phyloP scores from a whole-genome alignment of 2,113 vertebrate genomes.

The Corythaixoides concolor region DNA sequence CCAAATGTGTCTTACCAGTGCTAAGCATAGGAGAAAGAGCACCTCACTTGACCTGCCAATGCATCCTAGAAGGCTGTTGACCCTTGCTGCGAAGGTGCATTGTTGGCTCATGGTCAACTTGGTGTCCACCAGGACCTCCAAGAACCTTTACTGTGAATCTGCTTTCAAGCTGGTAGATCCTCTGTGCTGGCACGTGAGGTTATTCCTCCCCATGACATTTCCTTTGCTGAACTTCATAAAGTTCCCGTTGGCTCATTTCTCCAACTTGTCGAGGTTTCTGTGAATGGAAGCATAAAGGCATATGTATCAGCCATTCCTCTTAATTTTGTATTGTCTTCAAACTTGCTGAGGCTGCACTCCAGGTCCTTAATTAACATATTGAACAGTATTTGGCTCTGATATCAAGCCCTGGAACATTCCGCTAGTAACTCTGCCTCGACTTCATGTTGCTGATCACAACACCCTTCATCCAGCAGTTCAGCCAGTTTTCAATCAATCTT shows the following conservation, averaged over 20 bases:
- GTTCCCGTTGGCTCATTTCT: not conserved
- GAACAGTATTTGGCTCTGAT: not conserved
- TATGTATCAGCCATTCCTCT: not conserved
- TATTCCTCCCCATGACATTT: not conserved
- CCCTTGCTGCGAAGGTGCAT: not conserved
- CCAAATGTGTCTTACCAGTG: not conserved
- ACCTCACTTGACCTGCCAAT: not conserved
- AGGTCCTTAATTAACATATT: not conserved
- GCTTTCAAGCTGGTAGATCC: not conserved
- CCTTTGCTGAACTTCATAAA: not conserved
- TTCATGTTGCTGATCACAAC: not conserved
- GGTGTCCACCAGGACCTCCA: accelerated
- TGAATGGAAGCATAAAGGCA: not conserved
- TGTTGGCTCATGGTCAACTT: not conserved
- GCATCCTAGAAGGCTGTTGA: not conserved
- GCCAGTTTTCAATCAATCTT: not conserved
- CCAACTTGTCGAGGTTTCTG: not conserved
- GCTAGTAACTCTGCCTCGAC: not conserved
- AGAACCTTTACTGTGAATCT: not conserved
- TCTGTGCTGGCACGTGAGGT: not conserved
- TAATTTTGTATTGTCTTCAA: not conserved
- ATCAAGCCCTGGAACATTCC: not conserved
- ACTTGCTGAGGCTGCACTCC: not conserved
- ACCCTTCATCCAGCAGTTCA: not conserved
- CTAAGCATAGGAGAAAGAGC: not conserved